phyloP scores from a whole-genome alignment of 1,140 invertebrate species.

The Leptinotarsa undecemlineata region DNA sequence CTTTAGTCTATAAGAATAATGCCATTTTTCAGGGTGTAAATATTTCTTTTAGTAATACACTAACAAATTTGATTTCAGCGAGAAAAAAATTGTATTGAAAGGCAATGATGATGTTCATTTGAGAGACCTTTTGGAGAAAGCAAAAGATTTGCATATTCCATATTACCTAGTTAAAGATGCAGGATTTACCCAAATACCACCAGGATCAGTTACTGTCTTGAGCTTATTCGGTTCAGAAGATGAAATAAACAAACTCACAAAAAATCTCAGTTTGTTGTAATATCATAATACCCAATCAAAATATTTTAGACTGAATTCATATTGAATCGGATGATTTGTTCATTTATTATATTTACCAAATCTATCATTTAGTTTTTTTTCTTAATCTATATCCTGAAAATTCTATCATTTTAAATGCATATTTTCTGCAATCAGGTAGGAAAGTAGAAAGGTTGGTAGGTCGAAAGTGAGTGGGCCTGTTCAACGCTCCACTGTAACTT shows the following conservation, averaged over 20 bases:
- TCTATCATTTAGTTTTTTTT: too few species aligned
- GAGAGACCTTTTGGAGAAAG: slow-evolving; percentile 58
- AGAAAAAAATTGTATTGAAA: slow-evolving; percentile 66
- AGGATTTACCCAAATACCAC: slow-evolving; percentile 64
- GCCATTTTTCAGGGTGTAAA: too few species aligned
- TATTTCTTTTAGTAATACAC: not conserved
- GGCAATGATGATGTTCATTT: slow-evolving; percentile 63
- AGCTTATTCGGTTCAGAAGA: slow-evolving; percentile 58
- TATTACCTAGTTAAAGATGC: slow-evolving; percentile 66
- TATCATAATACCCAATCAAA: slow-evolving; percentile 4
- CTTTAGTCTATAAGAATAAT: too few species aligned
- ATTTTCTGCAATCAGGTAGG: too few species aligned
- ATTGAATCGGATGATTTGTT: slow-evolving; percentile 11
- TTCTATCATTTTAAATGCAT: too few species aligned
- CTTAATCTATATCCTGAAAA: too few species aligned
- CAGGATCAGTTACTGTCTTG: slow-evolving; percentile 59
- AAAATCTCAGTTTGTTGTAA: slow-evolving; percentile 55
- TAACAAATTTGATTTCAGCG: slow-evolving; percentile 51
- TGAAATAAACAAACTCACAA: slow-evolving; percentile 57
- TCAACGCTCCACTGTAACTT: too few species aligned
- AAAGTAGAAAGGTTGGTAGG: too few species aligned
- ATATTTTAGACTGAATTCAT: slow-evolving; percentile 38
- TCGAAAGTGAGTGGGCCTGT: too few species aligned
- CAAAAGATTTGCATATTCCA: slow-evolving; percentile 58
- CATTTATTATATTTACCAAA: not conserved